Evolutionary conservation across 1,140 invertebrate species (phyloP).

Genomic region (Ericerus pela): DNA sequence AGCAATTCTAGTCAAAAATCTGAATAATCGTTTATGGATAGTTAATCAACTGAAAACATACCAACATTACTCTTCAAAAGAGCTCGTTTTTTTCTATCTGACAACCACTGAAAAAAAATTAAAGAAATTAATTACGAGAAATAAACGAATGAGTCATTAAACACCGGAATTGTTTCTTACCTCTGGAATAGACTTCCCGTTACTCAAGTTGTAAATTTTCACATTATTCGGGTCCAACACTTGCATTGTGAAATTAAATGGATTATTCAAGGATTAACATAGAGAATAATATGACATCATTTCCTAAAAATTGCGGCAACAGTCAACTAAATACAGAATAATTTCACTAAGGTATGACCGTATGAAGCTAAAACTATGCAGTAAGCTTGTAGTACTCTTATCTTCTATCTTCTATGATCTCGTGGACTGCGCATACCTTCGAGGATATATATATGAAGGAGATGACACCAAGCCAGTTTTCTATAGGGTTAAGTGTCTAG

Average conservation of each 20-base stretch:
- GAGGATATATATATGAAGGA: no score
- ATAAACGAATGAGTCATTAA: not conserved
- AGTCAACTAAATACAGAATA: no score
- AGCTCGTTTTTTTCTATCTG: conserved; percentile 70
- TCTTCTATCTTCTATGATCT: no score
- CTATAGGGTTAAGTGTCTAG: no score
- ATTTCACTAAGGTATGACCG: no score
- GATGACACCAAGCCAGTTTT: no score
- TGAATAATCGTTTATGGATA: conserved; percentile 13
- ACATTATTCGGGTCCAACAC: conserved; percentile 80
- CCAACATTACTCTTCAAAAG: conserved; percentile 78
- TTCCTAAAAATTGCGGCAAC: no score
- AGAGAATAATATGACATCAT: no score
- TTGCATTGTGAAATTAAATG: conserved; percentile 51
- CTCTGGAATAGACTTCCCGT: conserved; percentile 90
- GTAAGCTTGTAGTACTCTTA: no score
- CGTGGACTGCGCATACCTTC: no score
- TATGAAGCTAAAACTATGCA: no score
- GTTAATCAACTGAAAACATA: conserved; percentile 27
- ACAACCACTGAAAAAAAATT: conserved; percentile 66
- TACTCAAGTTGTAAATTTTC: conserved; percentile 95
- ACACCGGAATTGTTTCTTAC: conserved; percentile 42
- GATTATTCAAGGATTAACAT: no score
- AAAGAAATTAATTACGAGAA: not conserved
- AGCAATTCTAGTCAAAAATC: conserved; percentile 1